Evolutionary conservation across 2,888 invertebrate species (phyloP).

Genomic region (Stenodera caucasica): DNA sequence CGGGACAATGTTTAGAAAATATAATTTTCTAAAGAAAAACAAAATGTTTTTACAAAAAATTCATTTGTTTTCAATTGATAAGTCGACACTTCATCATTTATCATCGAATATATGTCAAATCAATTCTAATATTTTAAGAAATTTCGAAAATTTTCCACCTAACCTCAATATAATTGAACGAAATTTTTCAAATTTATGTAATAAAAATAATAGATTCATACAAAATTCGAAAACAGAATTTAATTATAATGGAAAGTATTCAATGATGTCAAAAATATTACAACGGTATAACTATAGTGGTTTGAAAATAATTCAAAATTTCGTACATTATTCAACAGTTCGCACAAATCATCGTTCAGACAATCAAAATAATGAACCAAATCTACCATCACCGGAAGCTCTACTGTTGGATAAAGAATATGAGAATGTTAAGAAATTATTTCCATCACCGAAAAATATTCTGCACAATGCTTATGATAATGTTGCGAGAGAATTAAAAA

Average conservation of each 20-base stretch:
- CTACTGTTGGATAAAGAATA: background rate
- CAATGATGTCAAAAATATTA: background rate
- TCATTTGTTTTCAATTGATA: background rate
- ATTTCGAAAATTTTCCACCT: background rate
- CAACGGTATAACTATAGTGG: background rate
- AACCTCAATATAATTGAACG: slow-evolving; percentile 7
- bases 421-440: slow-evolving; percentile 44
- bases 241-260: too few relatives aligned
- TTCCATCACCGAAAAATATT: slow-evolving; percentile 58
- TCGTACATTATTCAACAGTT: background rate
- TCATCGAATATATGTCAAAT: background rate
- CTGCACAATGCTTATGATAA: slow-evolving; percentile 57
- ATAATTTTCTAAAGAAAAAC: slow-evolving; percentile 3
- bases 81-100: background rate
- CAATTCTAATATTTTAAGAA: slow-evolving; percentile 3
- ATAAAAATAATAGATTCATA: background rate
- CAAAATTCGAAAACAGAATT: background rate
- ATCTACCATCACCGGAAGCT: background rate
- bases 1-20: slow-evolving; percentile 3
- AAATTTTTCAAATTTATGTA: background rate
- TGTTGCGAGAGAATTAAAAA: slow-evolving; percentile 55
- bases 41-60: slow-evolving; percentile 8
- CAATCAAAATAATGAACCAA: background rate
- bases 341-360: background rate
- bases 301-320: background rate